Conservation (phyloP, 2,113 vertebrate species). For the Leptocoma aspasia region DNA sequence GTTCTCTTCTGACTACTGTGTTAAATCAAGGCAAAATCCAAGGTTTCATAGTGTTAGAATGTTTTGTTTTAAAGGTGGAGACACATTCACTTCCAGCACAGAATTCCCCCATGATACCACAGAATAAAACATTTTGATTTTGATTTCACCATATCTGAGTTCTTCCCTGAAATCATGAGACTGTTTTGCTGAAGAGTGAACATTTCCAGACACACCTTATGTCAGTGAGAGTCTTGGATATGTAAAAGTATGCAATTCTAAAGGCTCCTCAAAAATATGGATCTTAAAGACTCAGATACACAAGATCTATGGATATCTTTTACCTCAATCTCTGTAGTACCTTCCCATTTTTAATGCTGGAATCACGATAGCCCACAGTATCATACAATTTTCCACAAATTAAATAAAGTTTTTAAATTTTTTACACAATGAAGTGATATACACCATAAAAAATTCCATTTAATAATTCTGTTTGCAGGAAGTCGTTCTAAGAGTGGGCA, state of each 20-base stretch:
- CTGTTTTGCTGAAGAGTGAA: neutral
- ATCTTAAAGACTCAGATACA: neutral
- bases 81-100: neutral
- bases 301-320: neutral
- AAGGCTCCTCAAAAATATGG: neutral
- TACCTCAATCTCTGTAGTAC: rapidly evolving
- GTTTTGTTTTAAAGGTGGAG: neutral
- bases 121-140: neutral
- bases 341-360: neutral
- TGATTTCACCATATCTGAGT: neutral
- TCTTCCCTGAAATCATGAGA: neutral
- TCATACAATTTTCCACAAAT: neutral
- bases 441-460: neutral
- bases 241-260: neutral
- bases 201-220: neutral
- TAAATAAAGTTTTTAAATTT: neutral
- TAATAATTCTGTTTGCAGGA: neutral
- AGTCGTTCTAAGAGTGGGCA: neutral
- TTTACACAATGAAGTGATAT: neutral
- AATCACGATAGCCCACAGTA: neutral
- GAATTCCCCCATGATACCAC: neutral
- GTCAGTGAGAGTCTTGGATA: neutral
- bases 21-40: neutral
- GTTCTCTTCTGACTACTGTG: too few species aligned
- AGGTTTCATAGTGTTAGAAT: neutral